Percentiles rank a stretch among this genome's conserved stretches.
Evolutionary conservation across 2,113 vertebrate species (phyloP).

Genomic region (Oryzias celebensis): DNA sequence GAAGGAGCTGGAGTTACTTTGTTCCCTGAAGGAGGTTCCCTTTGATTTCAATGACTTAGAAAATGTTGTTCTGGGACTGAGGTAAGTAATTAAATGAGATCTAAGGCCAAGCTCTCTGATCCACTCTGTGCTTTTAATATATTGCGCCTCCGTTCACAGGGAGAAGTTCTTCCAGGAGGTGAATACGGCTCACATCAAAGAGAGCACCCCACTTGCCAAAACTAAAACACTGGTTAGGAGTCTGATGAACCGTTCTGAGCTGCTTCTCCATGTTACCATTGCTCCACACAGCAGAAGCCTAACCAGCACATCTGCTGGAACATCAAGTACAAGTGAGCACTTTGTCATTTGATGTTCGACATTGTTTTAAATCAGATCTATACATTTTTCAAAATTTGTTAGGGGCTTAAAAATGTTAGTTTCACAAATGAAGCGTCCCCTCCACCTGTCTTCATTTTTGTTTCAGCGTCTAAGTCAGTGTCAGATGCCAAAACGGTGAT

Average conservation of each 20-base stretch:
- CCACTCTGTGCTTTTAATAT: slow-evolving; percentile 13
- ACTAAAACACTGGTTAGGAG: slow-evolving; percentile 93
- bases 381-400: too few species aligned
- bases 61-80: slow-evolving; percentile 91
- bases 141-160: slow-evolving; percentile 63
- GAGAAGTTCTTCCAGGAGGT: slow-evolving; percentile 98
- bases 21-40: slow-evolving; percentile 93
- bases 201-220: slow-evolving; percentile 84
- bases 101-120: neutral
- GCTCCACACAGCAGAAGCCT: slow-evolving; percentile 92
- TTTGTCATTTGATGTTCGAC: neutral
- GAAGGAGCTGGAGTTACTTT: slow-evolving; percentile 95
- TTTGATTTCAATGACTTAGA: slow-evolving; percentile 94
- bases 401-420: neutral
- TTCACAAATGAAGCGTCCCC: neutral
- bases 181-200: slow-evolving; percentile 83
- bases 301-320: slow-evolving; percentile 88
- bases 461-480: slow-evolving; percentile 89
- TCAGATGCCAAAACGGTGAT: slow-evolving; percentile 89
- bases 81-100: slow-evolving; percentile 69
- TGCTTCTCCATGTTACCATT: slow-evolving; percentile 93
- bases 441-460: neutral
- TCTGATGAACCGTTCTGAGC: slow-evolving; percentile 94
- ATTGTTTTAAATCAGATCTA: too few species aligned
- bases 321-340: slow-evolving; percentile 86